Conservation (phyloP, 2,888 invertebrate genomes). For the Chromoteleia sp. region DNA sequence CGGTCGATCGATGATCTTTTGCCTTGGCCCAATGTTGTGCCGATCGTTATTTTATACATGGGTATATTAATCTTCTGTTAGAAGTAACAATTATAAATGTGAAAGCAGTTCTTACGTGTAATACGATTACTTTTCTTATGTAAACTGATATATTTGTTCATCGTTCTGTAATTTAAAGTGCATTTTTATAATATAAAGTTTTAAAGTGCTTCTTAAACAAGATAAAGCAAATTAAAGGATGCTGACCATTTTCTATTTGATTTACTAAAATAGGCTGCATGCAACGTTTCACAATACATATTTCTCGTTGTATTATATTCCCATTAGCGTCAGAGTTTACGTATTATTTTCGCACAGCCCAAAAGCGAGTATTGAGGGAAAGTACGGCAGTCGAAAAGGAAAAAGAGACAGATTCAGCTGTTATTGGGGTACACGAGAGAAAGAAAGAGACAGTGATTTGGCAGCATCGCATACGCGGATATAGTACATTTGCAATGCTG, state of each 20-base stretch:
- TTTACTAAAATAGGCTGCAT: conserved; percentile 31
- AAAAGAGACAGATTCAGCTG: conserved; percentile 37
- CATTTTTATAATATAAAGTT: too few species aligned
- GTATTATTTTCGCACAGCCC: conserved; percentile 78
- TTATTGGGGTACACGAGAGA: conserved; percentile 24
- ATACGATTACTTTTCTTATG: too few species aligned
- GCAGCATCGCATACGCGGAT: conserved; percentile 69
- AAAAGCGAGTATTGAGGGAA: conserved; percentile 54
- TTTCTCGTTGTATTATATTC: conserved; percentile 66
- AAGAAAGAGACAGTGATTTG: conserved; percentile 60
- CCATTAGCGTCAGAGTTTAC: conserved; percentile 78
- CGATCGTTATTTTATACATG: too few species aligned
- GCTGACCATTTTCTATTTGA: conserved; percentile 32
- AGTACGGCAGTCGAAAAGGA: conserved; percentile 53
- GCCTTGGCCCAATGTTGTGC: too few species aligned
- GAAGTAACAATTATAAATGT: too few species aligned
- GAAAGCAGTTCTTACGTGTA: too few species aligned
- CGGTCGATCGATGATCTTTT: too few species aligned
- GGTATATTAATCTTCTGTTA: too few species aligned
- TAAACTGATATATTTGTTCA: too few species aligned
- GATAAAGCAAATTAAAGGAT: conserved; percentile 13
- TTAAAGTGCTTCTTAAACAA: too few species aligned
- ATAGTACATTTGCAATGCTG: conserved; percentile 79
- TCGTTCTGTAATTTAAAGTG: too few species aligned
- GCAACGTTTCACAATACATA: conserved; percentile 37